Evolutionary conservation across 2,888 invertebrate species (phyloP).

Genomic region (Orthosia gracilis): DNA sequence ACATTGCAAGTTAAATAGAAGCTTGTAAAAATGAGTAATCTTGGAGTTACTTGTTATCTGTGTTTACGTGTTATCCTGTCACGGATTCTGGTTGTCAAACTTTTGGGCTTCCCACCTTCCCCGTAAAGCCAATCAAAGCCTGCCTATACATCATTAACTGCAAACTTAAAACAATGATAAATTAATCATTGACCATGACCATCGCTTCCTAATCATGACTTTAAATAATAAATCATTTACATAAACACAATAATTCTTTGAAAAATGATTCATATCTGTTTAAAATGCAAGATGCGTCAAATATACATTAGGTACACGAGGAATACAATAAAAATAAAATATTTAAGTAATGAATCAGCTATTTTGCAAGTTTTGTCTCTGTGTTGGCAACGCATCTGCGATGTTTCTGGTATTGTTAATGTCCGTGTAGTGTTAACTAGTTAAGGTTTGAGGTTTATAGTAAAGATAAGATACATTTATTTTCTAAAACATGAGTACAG

Average conservation of each 20-base stretch:
- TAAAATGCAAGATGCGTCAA: slow-evolving; percentile 31
- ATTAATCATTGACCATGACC: background rate
- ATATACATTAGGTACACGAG: background rate
- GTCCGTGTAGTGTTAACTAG: no score
- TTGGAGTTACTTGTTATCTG: no score
- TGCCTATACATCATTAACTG: background rate
- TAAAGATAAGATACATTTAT: no score
- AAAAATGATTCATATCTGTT: slow-evolving; percentile 26
- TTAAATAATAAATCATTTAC: slow-evolving; percentile 5
- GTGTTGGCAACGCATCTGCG: background rate
- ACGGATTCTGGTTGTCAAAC: no score
- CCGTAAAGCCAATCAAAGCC: no score
- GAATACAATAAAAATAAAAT: background rate
- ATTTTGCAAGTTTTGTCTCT: background rate
- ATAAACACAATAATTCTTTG: slow-evolving; percentile 5
- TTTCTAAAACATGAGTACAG: no score
- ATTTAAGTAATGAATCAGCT: background rate
- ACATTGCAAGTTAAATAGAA: no score
- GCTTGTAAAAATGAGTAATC: no score
- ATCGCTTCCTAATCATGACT: slow-evolving; percentile 1
- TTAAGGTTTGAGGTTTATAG: no score
- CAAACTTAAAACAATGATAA: background rate
- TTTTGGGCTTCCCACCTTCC: no score
- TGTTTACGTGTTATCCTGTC: no score
- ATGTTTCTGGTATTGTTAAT: background rate